phyloP scores from a whole-genome alignment of 1,140 invertebrate genomes.

The Subanguina moxae region DNA sequence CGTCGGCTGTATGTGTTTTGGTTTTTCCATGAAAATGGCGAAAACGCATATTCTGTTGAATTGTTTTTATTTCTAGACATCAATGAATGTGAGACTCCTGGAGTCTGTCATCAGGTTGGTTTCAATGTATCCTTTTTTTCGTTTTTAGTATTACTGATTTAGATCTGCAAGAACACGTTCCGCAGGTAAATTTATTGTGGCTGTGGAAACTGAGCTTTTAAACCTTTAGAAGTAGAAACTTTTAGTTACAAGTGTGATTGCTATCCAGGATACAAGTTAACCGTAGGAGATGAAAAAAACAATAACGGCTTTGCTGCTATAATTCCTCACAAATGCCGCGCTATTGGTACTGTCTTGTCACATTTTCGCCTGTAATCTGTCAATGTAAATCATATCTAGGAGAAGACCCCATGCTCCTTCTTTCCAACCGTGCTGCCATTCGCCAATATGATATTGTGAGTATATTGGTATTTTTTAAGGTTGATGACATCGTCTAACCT shows the following conservation, averaged over 20 bases:
- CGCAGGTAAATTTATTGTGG: neutral
- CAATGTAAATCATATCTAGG: neutral
- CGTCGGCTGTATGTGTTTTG: too few species aligned
- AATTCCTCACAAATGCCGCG: constrained; percentile 46
- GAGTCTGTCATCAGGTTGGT: constrained; percentile 72
- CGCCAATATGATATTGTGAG: constrained; percentile 49
- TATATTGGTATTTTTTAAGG: neutral
- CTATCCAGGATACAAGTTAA: constrained; percentile 74
- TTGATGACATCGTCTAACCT: neutral
- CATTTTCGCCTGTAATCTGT: neutral
- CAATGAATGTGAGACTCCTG: constrained; percentile 79
- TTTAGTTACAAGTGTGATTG: constrained; percentile 78
- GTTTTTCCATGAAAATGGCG: too few species aligned
- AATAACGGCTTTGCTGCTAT: constrained; percentile 5
- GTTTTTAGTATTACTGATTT: constrained; percentile 55
- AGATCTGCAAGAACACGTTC: constrained; percentile 78
- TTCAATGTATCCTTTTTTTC: neutral
- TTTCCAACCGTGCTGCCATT: constrained; percentile 55
- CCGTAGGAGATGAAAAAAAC: constrained; percentile 65
- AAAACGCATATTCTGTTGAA: too few species aligned
- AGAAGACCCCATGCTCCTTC: constrained; percentile 49
- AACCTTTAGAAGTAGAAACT: too few species aligned
- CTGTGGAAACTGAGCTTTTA: too few species aligned
- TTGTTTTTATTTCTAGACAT: constrained; percentile 78
- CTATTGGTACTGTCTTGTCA: constrained; percentile 32